Evolutionary conservation across 2,113 vertebrate species (phyloP), one percentile per base, ranked within the genome.

Genomic region (Oreocharis arfaki): DNA sequence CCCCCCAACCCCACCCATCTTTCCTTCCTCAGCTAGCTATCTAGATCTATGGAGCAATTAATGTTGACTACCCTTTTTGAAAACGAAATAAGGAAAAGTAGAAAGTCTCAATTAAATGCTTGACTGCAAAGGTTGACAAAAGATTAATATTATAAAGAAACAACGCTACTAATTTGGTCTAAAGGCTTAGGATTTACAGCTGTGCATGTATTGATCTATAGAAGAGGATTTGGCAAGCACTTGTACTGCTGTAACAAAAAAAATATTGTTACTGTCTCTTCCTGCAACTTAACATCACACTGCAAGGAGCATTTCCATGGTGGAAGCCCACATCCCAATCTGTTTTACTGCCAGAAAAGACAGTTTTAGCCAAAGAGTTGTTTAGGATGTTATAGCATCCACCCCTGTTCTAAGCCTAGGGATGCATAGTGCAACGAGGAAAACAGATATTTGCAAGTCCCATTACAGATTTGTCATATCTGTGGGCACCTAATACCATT

Each of bases 221-320:
- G 22, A 87, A 88, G 35, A 50, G 35, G 18, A 84, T 97, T 91
- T 95, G 87, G 85, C 93, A 96, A 82, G 44, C 53, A 32, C 32
- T 90, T 24, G 24, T 23, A 57, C 11, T 83, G 42, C 70, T 56
- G 0, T 53, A 96, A 91, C 41, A 61, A 55, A 61, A 41, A 60
- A 78, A 84, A 52, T 4, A 18, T 32, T 19, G 61, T 41, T 27
- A 30, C 61, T 90, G 89, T 71, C 68, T 94, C 57, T 80, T 84
- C 74, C 44, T 60, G 50, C 86, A 50, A 68, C 16, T 83, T 75
- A 59, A 68, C 52, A 47, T 39, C 69, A 78, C 64, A 37, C 84
- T 75, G 77, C 64, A 89, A 74, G 53, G 68, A 92, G 17, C 53
- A 64, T 74, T 61, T 95, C 39, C 61, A 81, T 0, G 16, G 23